Evolutionary conservation across 2,113 vertebrate genomes (phyloP), one percentile per base, ranked within the genome.

Genomic region (Genyomyrus donnyi): DNA sequence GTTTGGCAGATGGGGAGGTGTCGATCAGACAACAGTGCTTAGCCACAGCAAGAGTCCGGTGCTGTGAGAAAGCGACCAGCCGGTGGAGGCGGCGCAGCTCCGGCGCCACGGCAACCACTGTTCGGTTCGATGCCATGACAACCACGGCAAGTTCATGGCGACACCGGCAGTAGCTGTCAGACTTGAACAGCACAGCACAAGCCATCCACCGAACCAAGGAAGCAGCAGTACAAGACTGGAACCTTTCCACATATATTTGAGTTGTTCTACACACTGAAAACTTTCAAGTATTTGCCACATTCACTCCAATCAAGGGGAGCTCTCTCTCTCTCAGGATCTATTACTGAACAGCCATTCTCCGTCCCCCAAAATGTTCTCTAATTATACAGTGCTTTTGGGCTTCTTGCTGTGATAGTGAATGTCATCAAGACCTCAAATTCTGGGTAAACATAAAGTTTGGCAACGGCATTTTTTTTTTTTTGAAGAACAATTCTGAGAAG

Each of bases 1-100:
- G 74, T 80, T 19, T 80, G 74, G 74, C 74, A 80, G 74, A 80
- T 15, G 74, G 74, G 74, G 35, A 80, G 74, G 74, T 80, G 74
- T 39, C 70, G 70, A 19, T 80, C 35, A 19, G 74, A 80, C 74
- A 39, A 39, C 74, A 42, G 5, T 42, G 35, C 74, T 42, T 17
- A 39, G 35, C 74, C 74, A 80, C 74, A 80, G 74, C 74, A 19
- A 80, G 74, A 80, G 74, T 80, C 35, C 74, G 35, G 35, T 2
- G 1, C 35, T 80, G 35, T 39, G 74, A 80, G 74, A 80, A 19
- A 80, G 74, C 35, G 13, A 42, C 13, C 74, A 80, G 74, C 74
- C 74, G 15, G 35, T 80, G 74, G 74, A 80, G 74, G 74, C 74
- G 35, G 74, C 17, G 74, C 74, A 42, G 13, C 15, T 35, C 74